Conservation (phyloP, 2,888 invertebrate species). For the Hirtodrosophila alboralis region DNA sequence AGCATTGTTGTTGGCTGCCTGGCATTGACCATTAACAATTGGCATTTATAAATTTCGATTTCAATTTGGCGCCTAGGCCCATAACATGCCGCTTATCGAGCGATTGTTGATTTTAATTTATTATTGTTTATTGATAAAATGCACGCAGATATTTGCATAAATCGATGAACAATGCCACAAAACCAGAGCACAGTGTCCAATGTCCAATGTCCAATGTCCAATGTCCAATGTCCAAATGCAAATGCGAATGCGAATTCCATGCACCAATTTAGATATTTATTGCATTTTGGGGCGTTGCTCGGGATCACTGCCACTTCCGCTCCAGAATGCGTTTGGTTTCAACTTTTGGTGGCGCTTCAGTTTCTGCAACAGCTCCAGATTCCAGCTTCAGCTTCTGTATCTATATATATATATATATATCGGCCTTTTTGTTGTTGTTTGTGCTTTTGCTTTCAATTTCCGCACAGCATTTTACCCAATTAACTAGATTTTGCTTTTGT, state of each 20-base stretch:
- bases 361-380: neutral
- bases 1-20: neutral
- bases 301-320: slow-evolving; percentile 43
- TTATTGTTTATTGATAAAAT: slow-evolving; percentile 79
- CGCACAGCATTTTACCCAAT: slow-evolving; percentile 73
- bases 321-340: slow-evolving; percentile 42
- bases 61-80: slow-evolving; percentile 46
- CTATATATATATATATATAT: too few species aligned
- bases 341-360: slow-evolving; percentile 33
- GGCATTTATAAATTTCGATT: slow-evolving; percentile 73
- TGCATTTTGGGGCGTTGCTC: slow-evolving; percentile 50
- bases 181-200: slow-evolving; percentile 11
- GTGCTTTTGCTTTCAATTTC: slow-evolving; percentile 73
- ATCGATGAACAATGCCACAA: slow-evolving; percentile 70
- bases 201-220: too few species aligned
- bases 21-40: slow-evolving; percentile 48
- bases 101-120: slow-evolving; percentile 75
- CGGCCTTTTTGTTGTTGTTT: slow-evolving; percentile 24
- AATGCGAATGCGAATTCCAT: slow-evolving; percentile 15
- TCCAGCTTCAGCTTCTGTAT: neutral
- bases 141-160: slow-evolving; percentile 67
- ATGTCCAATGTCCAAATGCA: slow-evolving; percentile 38
- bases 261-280: slow-evolving; percentile 69
- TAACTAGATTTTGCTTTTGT: slow-evolving; percentile 75
- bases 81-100: slow-evolving; percentile 25